phyloP scores from a whole-genome alignment of 2,113 vertebrate genomes.

The Lamprologus lemairii region DNA sequence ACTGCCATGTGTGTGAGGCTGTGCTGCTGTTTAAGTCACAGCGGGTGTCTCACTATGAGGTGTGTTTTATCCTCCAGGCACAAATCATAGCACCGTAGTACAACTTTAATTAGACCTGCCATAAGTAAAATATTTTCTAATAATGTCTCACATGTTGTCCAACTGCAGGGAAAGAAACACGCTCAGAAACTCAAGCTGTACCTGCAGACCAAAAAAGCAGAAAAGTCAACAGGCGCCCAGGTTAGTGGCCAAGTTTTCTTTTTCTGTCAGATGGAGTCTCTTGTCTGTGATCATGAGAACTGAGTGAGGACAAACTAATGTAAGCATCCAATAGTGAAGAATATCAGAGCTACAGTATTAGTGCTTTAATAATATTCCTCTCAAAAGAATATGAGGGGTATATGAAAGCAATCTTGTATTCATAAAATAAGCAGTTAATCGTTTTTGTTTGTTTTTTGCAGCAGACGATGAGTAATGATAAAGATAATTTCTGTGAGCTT shows the following conservation, averaged over 20 bases:
- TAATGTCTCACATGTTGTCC: not conserved
- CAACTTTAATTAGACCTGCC: not conserved
- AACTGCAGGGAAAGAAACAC: slow-evolving; percentile 79
- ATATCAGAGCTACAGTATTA: not conserved
- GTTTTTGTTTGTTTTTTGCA: slow-evolving; percentile 32
- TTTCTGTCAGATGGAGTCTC: not conserved
- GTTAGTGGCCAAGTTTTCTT: slow-evolving; percentile 22
- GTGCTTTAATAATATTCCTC: not conserved
- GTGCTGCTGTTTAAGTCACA: slow-evolving; percentile 78
- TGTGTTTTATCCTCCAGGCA: slow-evolving; percentile 24
- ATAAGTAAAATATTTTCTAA: not conserved
- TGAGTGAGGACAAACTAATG: not conserved
- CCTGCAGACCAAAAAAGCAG: slow-evolving; percentile 63
- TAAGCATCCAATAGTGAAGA: not conserved
- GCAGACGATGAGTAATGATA: slow-evolving; percentile 51
- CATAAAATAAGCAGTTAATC: not conserved
- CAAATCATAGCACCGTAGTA: not conserved
- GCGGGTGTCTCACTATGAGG: slow-evolving; percentile 81
- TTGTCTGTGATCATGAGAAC: not conserved
- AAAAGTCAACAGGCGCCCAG: slow-evolving; percentile 42
- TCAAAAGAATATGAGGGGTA: not conserved
- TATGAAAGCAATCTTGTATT: not conserved
- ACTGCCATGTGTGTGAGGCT: slow-evolving; percentile 80
- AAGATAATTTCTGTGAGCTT: slow-evolving; percentile 72
- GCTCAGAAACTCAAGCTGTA: slow-evolving; percentile 73